Evolutionary conservation across 2,797 vertebrate genomes (phyloP), one percentile per base, ranked within the genome.

Genomic region (Schizothorax lantsangensis): DNA sequence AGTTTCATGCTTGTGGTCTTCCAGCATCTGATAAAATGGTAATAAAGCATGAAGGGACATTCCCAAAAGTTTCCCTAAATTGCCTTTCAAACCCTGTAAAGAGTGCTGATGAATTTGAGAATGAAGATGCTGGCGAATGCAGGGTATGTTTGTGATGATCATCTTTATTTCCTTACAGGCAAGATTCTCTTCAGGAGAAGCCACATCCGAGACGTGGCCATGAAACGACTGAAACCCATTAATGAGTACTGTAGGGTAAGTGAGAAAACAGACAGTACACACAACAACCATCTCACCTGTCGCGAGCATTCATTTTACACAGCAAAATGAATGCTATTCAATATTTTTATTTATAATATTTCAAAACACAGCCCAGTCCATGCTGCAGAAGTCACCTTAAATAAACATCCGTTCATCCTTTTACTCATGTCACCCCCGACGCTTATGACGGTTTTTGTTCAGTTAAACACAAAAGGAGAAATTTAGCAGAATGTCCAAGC

Each of bases 231-330:
- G 88, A 95, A 98, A 84, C 98, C 98, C 0, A 99, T 99, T 0
- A 98, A 99, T 3, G 98, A 99, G 62, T 99, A 99, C 93, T 99
- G 98, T 94, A 96, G 98, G 96, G 98, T 99, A 88, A 96, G 97
- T 93, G 8, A 7, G 10, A 43, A 23, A 75, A 38, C 23, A 30
- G 30, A 52, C 9, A 12, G 8, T 1, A 5, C 45, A 52, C 73
- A 10, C 33, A 66, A 80, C 57, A 21, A 21, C 15, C 52, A 12
- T 30, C n/a, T 47, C 23, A 81, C 57, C 62, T 36, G 40, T 5
- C 17, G 14, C 45, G 2, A n/a, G 49, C 49, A 36, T 54, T 36
- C 7, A 12, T 21, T 33, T 33, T 77, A 52, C 30, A 36, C 26
- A 11, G 10, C 6, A 30, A 30, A 30, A 17, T 45, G 0, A 72